Evolutionary conservation across 1,140 invertebrate genomes (phyloP).

Genomic region (Myzus persicae): DNA sequence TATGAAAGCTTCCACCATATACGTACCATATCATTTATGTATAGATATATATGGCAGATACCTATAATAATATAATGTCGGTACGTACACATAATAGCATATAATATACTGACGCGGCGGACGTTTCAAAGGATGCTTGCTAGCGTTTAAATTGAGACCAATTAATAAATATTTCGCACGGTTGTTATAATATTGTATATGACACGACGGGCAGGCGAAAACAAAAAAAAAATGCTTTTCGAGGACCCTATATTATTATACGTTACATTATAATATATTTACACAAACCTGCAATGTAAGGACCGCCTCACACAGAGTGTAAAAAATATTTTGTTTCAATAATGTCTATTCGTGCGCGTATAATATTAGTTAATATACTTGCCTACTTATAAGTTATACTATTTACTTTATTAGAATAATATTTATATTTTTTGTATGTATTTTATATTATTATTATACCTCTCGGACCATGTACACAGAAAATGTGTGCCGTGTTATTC

Average conservation of each 20-base stretch:
- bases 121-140: background rate
- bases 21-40: background rate
- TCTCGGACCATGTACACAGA: background rate
- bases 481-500: background rate
- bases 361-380: too few species aligned
- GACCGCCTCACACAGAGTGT: background rate
- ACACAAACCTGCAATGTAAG: background rate
- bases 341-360: too few species aligned
- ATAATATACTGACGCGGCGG: too few species aligned
- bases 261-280: background rate
- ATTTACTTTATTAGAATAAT: too few species aligned
- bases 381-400: too few species aligned
- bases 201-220: background rate
- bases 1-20: background rate
- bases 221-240: background rate
- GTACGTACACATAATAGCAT: background rate
- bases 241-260: background rate
- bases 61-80: too few species aligned
- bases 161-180: conserved; percentile 10
- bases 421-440: too few species aligned
- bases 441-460: background rate
- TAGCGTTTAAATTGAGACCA: conserved; percentile 3
- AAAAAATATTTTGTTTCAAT: background rate
- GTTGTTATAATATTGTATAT: background rate
- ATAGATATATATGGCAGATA: too few species aligned